Evolutionary conservation across 2,888 invertebrate species (phyloP).

Genomic region (Agrotis clavis): DNA sequence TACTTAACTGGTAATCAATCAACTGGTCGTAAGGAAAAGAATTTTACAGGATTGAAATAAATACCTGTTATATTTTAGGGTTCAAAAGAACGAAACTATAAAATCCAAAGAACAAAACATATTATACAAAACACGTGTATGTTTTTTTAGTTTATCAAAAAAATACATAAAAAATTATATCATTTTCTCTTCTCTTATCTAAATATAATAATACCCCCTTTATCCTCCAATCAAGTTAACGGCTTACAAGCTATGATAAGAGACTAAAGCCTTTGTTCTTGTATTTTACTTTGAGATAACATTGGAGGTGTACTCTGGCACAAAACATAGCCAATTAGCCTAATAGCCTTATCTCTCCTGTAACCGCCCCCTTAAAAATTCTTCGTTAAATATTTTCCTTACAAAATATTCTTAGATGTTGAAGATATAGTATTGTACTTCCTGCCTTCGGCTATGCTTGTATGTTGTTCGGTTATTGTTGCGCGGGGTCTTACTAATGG

Average conservation of each 20-base stretch:
- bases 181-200: neutral
- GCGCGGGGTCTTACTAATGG: no score
- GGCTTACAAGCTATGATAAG: conserved; percentile 40
- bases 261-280: conserved; percentile 25
- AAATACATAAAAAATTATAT: neutral
- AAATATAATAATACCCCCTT: neutral
- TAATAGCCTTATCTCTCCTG: conserved; percentile 48
- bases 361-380: conserved; percentile 33
- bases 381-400: conserved; percentile 35
- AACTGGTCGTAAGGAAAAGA: no score
- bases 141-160: neutral
- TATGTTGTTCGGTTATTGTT: no score
- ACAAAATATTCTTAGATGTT: conserved; percentile 17
- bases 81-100: no score
- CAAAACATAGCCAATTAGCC: conserved; percentile 55
- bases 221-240: conserved; percentile 29
- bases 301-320: conserved; percentile 34
- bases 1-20: no score
- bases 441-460: no score
- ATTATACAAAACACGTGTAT: no score
- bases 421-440: neutral
- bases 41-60: no score
- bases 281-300: conserved; percentile 46
- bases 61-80: no score
- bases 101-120: no score